Evolutionary conservation across 2,888 invertebrate genomes (phyloP).

Genomic region (Galerucella pusilla): DNA sequence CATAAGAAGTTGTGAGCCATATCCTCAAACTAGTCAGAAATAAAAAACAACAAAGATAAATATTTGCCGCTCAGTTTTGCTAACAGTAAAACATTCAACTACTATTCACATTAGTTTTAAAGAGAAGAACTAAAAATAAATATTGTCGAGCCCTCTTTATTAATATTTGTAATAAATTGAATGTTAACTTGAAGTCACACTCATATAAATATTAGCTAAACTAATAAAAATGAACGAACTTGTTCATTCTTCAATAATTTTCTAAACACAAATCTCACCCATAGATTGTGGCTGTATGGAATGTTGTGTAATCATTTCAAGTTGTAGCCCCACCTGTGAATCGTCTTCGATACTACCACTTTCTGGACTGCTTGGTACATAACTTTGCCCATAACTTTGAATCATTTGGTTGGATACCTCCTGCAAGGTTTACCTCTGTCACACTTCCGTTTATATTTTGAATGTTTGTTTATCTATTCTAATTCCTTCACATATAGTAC

Average conservation of each 20-base stretch:
- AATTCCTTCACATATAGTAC: constrained; percentile 36
- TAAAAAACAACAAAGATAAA: too few species aligned
- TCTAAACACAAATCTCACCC: constrained; percentile 59
- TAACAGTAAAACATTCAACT: neutral
- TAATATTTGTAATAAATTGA: neutral
- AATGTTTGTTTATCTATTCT: constrained; percentile 38
- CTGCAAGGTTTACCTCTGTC: constrained; percentile 61
- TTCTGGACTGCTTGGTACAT: constrained; percentile 60
- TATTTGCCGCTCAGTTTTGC: neutral
- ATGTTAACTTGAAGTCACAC: neutral
- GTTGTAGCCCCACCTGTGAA: constrained; percentile 56
- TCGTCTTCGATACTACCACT: constrained; percentile 61
- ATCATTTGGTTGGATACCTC: constrained; percentile 66
- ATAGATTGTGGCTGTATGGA: constrained; percentile 56
- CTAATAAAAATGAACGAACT: neutral
- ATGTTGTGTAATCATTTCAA: constrained; percentile 57
- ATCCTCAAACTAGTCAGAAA: too few species aligned
- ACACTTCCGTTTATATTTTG: constrained; percentile 48
- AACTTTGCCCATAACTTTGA: constrained; percentile 62
- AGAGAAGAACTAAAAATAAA: neutral
- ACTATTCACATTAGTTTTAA: neutral
- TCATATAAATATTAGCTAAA: neutral
- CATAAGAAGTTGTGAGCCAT: too few species aligned
- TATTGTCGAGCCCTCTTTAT: neutral
- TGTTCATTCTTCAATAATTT: neutral